Conservation (phyloP, 64 coral and sea anemone species). For the Porites lutea region DNA sequence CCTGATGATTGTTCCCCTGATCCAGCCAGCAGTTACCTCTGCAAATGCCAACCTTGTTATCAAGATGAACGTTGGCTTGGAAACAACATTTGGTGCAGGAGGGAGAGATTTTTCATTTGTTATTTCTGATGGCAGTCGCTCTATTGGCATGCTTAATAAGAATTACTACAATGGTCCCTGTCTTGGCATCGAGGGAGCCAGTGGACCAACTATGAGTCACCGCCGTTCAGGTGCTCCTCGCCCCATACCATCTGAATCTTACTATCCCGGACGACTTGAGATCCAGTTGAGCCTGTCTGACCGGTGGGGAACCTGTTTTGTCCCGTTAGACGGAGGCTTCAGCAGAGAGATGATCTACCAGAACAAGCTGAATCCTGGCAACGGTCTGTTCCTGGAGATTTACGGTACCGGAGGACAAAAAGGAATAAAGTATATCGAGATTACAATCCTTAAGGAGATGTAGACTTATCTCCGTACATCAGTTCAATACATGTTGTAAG, state of each 20-base stretch:
- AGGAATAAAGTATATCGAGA: conserved; percentile 39
- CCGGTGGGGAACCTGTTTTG: conserved; percentile 45
- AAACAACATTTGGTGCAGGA: background rate
- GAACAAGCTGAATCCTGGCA: background rate
- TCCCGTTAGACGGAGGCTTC: conserved; percentile 21
- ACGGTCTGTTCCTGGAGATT: conserved; percentile 35
- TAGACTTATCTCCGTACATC: background rate
- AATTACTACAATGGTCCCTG: background rate
- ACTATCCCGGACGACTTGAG: conserved; percentile 28
- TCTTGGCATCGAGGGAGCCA: conserved; percentile 22
- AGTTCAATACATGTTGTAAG: too few species aligned
- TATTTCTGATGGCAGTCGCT: conserved; percentile 24
- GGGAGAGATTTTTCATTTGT: background rate
- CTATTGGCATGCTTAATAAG: conserved; percentile 4
- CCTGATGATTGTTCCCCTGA: background rate
- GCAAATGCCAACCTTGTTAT: background rate
- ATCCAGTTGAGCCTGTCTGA: conserved; percentile 28
- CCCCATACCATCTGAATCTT: background rate
- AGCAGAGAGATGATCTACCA: conserved; percentile 18
- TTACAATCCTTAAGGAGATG: conserved; percentile 5
- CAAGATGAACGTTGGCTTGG: conserved; percentile 48
- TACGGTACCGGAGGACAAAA: background rate
- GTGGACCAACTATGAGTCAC: background rate
- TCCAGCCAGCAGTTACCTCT: background rate
- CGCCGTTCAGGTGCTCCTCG: background rate